A percentile compares a stretch with the other conserved stretches of the same genome.
Evolutionary conservation across 2,113 vertebrate species (phyloP).

Genomic region (Percopsis transmontana): DNA sequence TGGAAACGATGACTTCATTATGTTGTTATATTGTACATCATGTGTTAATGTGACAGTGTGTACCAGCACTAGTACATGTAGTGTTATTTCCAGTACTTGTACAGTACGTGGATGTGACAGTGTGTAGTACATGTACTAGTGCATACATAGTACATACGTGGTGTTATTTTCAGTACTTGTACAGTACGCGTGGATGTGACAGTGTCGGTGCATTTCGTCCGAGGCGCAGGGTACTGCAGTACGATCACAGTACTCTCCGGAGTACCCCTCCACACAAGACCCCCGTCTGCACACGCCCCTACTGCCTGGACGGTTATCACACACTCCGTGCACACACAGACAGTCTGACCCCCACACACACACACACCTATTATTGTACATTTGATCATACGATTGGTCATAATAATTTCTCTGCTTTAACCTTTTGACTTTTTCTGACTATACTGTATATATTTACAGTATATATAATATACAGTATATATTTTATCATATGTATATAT

Average conservation of each 20-base stretch:
- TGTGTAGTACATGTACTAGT: conserved; percentile 18
- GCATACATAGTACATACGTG: background rate
- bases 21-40: no score
- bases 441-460: no score
- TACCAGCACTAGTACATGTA: background rate
- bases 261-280: conserved; percentile 84
- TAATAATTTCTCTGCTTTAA: no score
- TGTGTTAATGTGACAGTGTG: conserved; percentile 86
- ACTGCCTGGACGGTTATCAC: conserved; percentile 92
- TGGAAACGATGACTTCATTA: no score
- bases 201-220: conserved; percentile 71
- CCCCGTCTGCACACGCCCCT: conserved; percentile 83
- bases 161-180: conserved; percentile 27
- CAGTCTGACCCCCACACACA: conserved; percentile 79
- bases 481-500: no score
- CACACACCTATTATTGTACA: no score
- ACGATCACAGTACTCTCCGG: conserved; percentile 86
- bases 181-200: conserved; percentile 85
- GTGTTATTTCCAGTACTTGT: conserved; percentile 24
- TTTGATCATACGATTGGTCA: no score
- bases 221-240: conserved; percentile 74
- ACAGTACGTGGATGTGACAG: conserved; percentile 87
- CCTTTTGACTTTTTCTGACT: no score
- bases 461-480: no score
- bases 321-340: conserved; percentile 88